Evolutionary conservation across 1,140 invertebrate genomes (phyloP), one percentile per base, ranked within the genome.

Genomic region (Drosophila elegans): DNA sequence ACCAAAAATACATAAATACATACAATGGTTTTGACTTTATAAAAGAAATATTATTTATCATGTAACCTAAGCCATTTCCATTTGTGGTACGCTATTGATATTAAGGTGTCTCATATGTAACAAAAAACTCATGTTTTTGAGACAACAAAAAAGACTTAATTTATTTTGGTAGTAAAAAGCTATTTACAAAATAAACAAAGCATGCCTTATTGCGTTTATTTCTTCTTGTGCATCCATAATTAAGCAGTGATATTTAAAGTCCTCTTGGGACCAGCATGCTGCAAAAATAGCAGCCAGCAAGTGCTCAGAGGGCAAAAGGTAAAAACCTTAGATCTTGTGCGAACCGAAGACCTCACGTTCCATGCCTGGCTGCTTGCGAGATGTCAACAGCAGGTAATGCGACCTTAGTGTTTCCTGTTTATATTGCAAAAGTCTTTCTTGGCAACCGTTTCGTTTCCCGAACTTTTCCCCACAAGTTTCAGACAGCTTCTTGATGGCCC

Each of bases 381-480:
- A 86, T 88, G 82, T 88, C 82, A 86, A 86, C 83, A 82, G 75
- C 78, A 86, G 82, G 79, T 82, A 88, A 88, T 86, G 69, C 74
- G 74, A 75, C 57, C 74, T 82, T 45, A 79, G 66, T 66, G 60
- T 53, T 72, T 88, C 68, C 83, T 82, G 64, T 53, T 67, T 59
- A 59, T 66, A 55, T 55, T 77, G 44, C 68, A 56, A 41, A 74
- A 56, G 52, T 52, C 29, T 74, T 51, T 46, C 46, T n/a, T 36
- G 38, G 10, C 32, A 75, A 80, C 49, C 32, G 48, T 25, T 45
- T 63, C 27, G 54, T 29, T 7, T 44, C 41, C 7, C 13, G 34
- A 27, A 16, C n/a, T 49, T 49, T 49, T 55, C 21, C 5, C 16
- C 5, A 13, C 11, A 64, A 68, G 16, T 66, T 63, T 60, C 42